Evolutionary conservation across 1,140 invertebrate species (phyloP).

Genomic region (Drosophila equinoxialis): DNA sequence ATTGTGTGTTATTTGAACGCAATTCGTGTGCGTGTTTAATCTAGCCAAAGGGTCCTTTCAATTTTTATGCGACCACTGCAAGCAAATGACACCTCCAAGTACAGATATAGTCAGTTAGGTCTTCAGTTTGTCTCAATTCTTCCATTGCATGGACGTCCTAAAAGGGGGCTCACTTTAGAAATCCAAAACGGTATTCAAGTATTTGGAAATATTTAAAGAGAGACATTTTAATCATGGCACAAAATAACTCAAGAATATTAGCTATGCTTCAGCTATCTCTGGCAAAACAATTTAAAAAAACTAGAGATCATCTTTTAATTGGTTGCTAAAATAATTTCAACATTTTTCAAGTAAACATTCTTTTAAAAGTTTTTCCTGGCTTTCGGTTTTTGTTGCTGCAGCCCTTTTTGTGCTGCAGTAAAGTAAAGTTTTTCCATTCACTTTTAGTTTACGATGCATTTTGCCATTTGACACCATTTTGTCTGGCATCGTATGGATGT

Average conservation of each 20-base stretch:
- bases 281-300: no score
- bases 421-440: constrained; percentile 50
- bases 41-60: constrained; percentile 71
- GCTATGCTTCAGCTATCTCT: no score
- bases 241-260: neutral
- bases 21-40: constrained; percentile 71
- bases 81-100: constrained; percentile 50
- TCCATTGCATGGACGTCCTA: neutral
- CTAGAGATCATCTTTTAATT: constrained; percentile 8
- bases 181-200: neutral
- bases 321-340: neutral
- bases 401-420: constrained; percentile 18
- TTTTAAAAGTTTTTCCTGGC: neutral
- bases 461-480: constrained; percentile 79
- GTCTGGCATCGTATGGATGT: constrained; percentile 53
- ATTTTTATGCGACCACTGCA: constrained; percentile 68
- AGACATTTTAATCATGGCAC: no score
- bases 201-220: no score
- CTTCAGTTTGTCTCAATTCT: constrained; percentile 23
- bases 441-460: constrained; percentile 70
- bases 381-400: neutral
- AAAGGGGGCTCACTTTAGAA: neutral
- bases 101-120: constrained; percentile 50
- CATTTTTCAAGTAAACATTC: neutral
- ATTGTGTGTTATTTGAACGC: constrained; percentile 26